Evolutionary conservation across 2,888 invertebrate genomes (phyloP).

Genomic region (Eremobia ochroleuca): DNA sequence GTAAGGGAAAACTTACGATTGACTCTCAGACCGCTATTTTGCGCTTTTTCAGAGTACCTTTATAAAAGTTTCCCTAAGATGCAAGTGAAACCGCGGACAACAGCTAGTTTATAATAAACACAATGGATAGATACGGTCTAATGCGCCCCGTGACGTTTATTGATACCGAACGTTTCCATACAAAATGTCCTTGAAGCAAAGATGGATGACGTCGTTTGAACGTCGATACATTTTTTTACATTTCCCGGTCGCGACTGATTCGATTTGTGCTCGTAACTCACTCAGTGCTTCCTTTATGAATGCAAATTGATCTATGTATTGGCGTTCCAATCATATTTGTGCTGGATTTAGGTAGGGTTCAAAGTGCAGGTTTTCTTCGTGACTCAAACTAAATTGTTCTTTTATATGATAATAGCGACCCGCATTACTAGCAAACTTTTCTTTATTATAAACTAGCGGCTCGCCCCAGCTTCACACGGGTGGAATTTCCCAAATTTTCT

Average conservation of each 20-base stretch:
- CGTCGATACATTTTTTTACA: conserved; percentile 28
- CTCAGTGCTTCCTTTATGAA: conserved; percentile 30
- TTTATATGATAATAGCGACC: not conserved
- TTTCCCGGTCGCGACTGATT: conserved; percentile 36
- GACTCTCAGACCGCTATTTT: not conserved
- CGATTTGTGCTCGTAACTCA: conserved; percentile 48
- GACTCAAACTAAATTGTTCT: not conserved
- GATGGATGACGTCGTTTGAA: conserved; percentile 34
- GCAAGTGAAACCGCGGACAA: not conserved
- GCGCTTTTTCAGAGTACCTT: not conserved
- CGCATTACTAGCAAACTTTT: too few relatives aligned
- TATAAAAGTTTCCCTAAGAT: not conserved
- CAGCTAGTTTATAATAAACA: not conserved
- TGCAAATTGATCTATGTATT: conserved; percentile 28
- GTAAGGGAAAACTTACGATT: not conserved
- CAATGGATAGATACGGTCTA: not conserved
- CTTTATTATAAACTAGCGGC: too few relatives aligned
- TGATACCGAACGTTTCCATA: conserved; percentile 4
- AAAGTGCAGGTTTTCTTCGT: not conserved
- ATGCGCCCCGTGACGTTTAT: conserved; percentile 6
- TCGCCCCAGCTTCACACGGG: too few relatives aligned
- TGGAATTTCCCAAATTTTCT: too few relatives aligned
- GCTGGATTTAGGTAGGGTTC: not conserved
- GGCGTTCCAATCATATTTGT: not conserved
- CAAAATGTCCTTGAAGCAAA: conserved; percentile 14